These are phyloP conservation scores for Anoplophora glabripennis DNA, from an alignment of 1,140 invertebrate species.

Conservation along the genomic window DNA sequence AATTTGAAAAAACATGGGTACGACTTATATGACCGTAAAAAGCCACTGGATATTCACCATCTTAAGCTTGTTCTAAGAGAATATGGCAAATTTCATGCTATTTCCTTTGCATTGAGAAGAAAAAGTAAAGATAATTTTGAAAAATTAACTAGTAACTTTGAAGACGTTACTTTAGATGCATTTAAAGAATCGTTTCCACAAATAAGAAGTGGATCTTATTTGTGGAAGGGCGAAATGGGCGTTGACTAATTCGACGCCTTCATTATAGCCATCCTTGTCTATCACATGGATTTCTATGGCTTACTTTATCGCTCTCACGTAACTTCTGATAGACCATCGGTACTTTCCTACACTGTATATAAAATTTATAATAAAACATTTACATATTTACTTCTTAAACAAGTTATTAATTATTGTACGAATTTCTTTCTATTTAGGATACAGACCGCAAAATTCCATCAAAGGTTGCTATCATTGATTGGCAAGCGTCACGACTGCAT, in stretches of 20 bases:
- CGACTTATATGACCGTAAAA: slow-evolving; percentile 50
- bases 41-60: slow-evolving; percentile 49
- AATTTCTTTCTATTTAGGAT: not conserved
- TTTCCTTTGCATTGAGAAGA: slow-evolving; percentile 52
- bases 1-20: slow-evolving; percentile 52
- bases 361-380: too few relatives aligned
- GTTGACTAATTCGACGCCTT: too few relatives aligned
- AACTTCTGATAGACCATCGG: too few relatives aligned
- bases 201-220: not conserved
- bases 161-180: not conserved
- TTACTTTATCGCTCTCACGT: too few relatives aligned
- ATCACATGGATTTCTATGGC: too few relatives aligned
- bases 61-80: slow-evolving; percentile 50
- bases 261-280: too few relatives aligned
- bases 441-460: not conserved
- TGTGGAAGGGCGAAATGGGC: slow-evolving; percentile 18
- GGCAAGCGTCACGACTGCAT: slow-evolving; percentile 55
- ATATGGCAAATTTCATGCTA: slow-evolving; percentile 55
- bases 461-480: slow-evolving; percentile 52
- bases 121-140: slow-evolving; percentile 43
- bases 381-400: too few relatives aligned
- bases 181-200: not conserved
- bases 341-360: too few relatives aligned
- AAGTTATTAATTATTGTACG: too few relatives aligned
- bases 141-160: slow-evolving; percentile 16